Base-by-base conservation (phyloP, 1,140 invertebrate genomes). In the Stenopsyche tienmushanensis region DNA sequence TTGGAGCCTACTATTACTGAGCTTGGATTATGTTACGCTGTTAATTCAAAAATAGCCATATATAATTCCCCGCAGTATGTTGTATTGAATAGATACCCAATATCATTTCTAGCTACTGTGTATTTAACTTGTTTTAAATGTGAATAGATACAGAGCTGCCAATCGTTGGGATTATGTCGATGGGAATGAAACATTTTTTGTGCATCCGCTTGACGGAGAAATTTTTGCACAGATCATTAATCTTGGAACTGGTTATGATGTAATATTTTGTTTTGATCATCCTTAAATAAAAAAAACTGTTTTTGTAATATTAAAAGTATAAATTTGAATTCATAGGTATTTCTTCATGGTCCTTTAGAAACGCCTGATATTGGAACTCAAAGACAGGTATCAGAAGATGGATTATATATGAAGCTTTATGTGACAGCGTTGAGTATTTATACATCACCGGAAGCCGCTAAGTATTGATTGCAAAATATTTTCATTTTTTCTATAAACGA, bases 161-260 rank as follows among this genome's bases (percentile, higher is more conserved):
- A 79, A 81, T 25, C 74, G 78, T 64, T 84, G 84, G 84, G 79
- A 81, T 64, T 47, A 81, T 1, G 55, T 84, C 17, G 73, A 77
- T 47, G 70, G 73, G 39, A 82, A 81, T 15, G 74, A 80, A 23
- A 82, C 81, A 1, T 82, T 88, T n/a, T 83, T 78, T 9, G 83
- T 88, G 1, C 86, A 87, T 77, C 86, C 86, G 0, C 70, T 89
- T 3, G 86, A 89, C 72, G 87, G 86, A 1, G 86, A 89, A 74
- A 83, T 87, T 13, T 88, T 88, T 72, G 83, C 84, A 0, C 85
- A 88, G 72, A 79, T 87, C n/a, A 83, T 87, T n/a, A 87, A 87
- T 60, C 78, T 88, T 44, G 84, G 85, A 0, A 83, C 82, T 1
- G 80, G 82, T 17, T 88, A 86, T 70, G 78, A 82, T 71, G 84